phyloP scores from a whole-genome alignment of 2,888 invertebrate genomes.

The Rhimphoctona megacephalus region DNA sequence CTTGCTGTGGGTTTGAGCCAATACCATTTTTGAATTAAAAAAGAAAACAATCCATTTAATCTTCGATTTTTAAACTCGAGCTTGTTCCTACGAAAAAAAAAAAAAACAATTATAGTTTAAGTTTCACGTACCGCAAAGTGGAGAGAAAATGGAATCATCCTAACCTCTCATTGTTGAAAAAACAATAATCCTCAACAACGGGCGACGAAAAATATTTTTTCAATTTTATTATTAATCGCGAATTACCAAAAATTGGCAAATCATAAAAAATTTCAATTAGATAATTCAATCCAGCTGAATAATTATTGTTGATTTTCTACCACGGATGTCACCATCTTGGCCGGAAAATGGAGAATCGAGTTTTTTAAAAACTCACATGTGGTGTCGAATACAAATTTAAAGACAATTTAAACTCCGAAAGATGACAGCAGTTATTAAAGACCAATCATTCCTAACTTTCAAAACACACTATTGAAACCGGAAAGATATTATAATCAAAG shows the following conservation, averaged over 20 bases:
- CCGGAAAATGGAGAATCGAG: conserved; percentile 11
- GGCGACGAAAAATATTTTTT: background rate
- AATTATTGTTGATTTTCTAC: conserved; percentile 26
- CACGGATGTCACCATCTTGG: conserved; percentile 57
- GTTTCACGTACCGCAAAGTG: background rate
- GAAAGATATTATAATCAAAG: background rate
- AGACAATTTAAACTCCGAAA: background rate
- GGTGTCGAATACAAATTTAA: background rate
- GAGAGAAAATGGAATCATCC: background rate
- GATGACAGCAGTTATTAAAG: background rate
- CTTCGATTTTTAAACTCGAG: background rate
- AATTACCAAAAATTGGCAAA: background rate
- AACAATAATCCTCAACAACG: background rate
- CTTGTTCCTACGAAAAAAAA: background rate
- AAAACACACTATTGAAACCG: background rate
- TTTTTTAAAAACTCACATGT: background rate
- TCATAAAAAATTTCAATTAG: background rate
- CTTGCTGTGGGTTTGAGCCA: conserved; percentile 7
- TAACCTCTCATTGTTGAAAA: conserved; percentile 26
- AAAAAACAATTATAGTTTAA: background rate
- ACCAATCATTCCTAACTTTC: background rate
- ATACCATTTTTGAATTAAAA: conserved; percentile 7
- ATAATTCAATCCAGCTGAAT: background rate
- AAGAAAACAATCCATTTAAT: background rate
- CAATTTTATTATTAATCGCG: background rate